Evolutionary conservation across 2,888 invertebrate species (phyloP).

Genomic region (Endomychus coccineus): DNA sequence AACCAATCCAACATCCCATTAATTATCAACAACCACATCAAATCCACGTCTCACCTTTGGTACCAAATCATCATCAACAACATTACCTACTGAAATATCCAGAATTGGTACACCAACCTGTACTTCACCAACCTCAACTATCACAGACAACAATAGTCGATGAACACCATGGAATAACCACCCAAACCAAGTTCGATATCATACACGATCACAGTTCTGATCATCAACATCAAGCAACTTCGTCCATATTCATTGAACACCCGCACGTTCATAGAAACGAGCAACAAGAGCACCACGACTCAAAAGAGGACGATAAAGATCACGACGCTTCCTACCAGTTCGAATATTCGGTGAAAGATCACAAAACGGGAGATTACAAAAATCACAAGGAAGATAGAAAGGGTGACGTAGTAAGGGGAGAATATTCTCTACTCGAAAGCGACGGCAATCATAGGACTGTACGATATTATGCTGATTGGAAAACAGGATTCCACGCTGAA

Average conservation of each 20-base stretch:
- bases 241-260: conserved; percentile 10
- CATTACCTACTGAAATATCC: too few species aligned
- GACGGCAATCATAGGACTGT: conserved; percentile 70
- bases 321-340: conserved; percentile 51
- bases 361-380: conserved; percentile 66
- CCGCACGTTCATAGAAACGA: conserved; percentile 9
- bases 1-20: too few species aligned
- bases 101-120: too few species aligned
- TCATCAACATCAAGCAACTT: conserved; percentile 13
- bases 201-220: conserved; percentile 6
- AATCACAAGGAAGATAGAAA: conserved; percentile 66
- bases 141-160: conserved; percentile 1
- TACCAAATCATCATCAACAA: conserved; percentile 9
- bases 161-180: conserved; percentile 10
- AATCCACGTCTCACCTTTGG: conserved; percentile 7
- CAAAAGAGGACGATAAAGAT: conserved; percentile 17
- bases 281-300: conserved; percentile 10
- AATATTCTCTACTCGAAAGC: conserved; percentile 53
- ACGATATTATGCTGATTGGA: conserved; percentile 70
- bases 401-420: conserved; percentile 65
- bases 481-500: conserved; percentile 69
- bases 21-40: too few species aligned
- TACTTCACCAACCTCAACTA: conserved; percentile 10
- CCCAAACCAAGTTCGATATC: conserved; percentile 13
- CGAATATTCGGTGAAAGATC: conserved; percentile 67